Percentiles rank a stretch among this genome's conserved stretches.
These are phyloP conservation scores for Tympanoctomys barrerae DNA, from an alignment of 2,797 vertebrate genomes.

Conservation along the genomic window DNA sequence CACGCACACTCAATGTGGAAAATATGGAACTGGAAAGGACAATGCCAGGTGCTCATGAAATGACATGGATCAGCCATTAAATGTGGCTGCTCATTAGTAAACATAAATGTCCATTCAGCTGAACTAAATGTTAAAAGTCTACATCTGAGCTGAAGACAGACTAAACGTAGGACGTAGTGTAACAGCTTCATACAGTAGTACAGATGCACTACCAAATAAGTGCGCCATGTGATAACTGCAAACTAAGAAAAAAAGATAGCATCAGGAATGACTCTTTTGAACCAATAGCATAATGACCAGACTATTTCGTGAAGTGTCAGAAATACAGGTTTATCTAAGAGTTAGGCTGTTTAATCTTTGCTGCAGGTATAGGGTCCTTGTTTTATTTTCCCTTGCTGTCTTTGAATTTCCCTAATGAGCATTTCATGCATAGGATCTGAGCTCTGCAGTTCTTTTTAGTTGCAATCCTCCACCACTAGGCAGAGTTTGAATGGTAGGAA, in stretches of 20 bases:
- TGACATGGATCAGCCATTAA: not conserved
- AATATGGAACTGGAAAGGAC: not conserved
- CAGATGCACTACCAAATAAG: not conserved
- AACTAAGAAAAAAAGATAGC: not conserved
- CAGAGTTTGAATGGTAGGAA: not conserved
- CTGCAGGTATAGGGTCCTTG: not conserved
- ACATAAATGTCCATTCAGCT: not conserved
- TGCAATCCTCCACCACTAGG: not conserved
- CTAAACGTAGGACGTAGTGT: not conserved
- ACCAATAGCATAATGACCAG: not conserved
- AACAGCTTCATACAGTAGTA: not conserved
- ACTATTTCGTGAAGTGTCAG: not conserved
- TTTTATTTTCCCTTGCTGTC: not conserved
- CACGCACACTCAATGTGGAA: not conserved
- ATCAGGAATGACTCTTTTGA: not conserved
- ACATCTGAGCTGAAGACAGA: not conserved
- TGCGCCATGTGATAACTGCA: not conserved
- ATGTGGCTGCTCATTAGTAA: not conserved
- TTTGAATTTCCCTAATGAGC: not conserved
- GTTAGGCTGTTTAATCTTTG: not conserved
- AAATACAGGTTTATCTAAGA: slow-evolving; percentile 1
- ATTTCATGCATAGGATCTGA: not conserved
- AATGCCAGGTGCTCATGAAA: not conserved
- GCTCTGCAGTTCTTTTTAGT: not conserved
- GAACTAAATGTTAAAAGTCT: not conserved